Percentiles rank a stretch among this genome's conserved stretches.
These are phyloP conservation scores for Chondrosia reniformis DNA, from an alignment of 37 sponge, comb jelly and placozoan species.

Conservation along the genomic window DNA sequence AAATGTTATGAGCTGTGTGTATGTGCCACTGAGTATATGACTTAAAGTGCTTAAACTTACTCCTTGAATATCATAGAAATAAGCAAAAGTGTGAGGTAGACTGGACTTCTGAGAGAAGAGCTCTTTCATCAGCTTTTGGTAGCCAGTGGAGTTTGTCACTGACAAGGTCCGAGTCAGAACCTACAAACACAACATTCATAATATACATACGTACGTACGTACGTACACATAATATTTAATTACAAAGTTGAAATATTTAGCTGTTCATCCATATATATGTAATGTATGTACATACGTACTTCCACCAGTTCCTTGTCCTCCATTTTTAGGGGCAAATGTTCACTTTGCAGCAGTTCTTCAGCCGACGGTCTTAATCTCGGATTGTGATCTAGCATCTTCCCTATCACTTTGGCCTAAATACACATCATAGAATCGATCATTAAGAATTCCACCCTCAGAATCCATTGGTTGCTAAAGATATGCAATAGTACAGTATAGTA, in stretches of 20 bases:
- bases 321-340: constrained; percentile 80
- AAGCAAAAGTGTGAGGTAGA: not conserved
- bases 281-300: constrained; percentile 27
- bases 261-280: not conserved
- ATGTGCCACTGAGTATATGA: no score
- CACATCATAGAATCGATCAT: not conserved
- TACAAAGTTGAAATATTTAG: not conserved
- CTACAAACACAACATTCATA: no score
- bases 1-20: no score
- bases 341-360: constrained; percentile 68
- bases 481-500: no score
- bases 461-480: no score
- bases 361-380: constrained; percentile 77
- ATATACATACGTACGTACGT: not conserved
- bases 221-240: not conserved
- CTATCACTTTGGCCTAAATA: not conserved
- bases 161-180: constrained; percentile 60
- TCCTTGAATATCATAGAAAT: constrained; percentile 8
- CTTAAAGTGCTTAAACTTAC: not conserved
- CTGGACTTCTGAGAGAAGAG: constrained; percentile 58
- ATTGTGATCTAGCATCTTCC: constrained; percentile 61
- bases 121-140: constrained; percentile 54
- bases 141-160: constrained; percentile 62
- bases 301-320: constrained; percentile 83
- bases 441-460: no score